Conservation (phyloP, 2,113 vertebrate genomes). For the Anarhynchus alexandrinus region DNA sequence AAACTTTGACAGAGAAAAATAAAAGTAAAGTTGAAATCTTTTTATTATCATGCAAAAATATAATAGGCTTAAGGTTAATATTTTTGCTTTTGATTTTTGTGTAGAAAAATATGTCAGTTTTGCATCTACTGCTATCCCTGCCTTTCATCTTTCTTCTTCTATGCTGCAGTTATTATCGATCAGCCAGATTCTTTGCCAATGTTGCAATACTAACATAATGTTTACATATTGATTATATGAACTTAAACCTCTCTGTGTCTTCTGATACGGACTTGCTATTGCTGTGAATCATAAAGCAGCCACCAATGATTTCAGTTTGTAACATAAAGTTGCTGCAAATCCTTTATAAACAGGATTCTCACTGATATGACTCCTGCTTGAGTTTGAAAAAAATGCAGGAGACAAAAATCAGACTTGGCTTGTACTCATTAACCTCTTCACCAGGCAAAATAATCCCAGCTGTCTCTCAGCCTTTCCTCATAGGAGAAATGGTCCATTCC, state of each 20-base stretch:
- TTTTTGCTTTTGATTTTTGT: neutral
- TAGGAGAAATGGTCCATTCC: neutral
- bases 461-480: neutral
- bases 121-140: neutral
- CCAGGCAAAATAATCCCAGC: neutral
- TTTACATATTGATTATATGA: neutral
- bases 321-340: neutral
- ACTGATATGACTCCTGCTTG: neutral
- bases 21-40: neutral
- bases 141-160: neutral
- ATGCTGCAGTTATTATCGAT: neutral
- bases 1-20: neutral
- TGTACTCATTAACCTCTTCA: neutral
- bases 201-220: neutral
- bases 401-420: neutral
- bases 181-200: neutral
- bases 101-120: neutral
- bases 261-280: neutral
- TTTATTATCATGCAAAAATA: neutral
- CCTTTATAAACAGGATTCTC: neutral
- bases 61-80: neutral
- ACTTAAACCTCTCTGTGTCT: neutral
- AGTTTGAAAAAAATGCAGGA: neutral
- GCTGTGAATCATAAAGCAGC: neutral
- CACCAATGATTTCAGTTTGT: neutral